Conservation (phyloP, 1,140 invertebrate genomes). For the Anadara kagoshimensis region DNA sequence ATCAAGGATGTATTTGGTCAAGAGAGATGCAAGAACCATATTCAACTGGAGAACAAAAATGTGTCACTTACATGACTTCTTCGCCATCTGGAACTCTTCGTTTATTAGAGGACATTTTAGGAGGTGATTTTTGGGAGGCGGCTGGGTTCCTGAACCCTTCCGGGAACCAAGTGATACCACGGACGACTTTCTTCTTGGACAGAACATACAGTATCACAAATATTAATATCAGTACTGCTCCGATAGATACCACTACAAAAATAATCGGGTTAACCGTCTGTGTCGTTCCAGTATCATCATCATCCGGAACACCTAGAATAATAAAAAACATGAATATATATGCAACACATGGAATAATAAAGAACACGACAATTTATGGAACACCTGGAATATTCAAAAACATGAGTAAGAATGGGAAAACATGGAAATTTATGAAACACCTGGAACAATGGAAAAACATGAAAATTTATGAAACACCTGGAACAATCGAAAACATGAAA, state of each 20-base stretch:
- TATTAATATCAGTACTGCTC: conserved; percentile 35
- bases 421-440: no score
- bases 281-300: background rate
- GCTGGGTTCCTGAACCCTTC: conserved; percentile 86
- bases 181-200: conserved; percentile 82
- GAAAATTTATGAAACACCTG: no score
- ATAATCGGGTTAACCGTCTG: background rate
- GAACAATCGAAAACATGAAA: no score
- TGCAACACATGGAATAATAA: no score
- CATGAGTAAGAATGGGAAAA: no score
- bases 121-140: conserved; percentile 67
- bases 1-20: background rate
- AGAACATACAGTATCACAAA: conserved; percentile 33
- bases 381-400: no score
- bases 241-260: conserved; percentile 16
- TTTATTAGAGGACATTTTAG: conserved; percentile 74
- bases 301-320: background rate
- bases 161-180: conserved; percentile 98
- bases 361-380: no score
- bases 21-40: background rate
- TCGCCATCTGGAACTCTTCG: conserved; percentile 89
- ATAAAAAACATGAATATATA: background rate
- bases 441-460: no score
- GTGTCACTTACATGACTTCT: conserved; percentile 82
- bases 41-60: background rate